These are phyloP conservation scores for Heterohyrax brucei DNA, from an alignment of 2,797 vertebrate genomes.

Conservation along the genomic window DNA sequence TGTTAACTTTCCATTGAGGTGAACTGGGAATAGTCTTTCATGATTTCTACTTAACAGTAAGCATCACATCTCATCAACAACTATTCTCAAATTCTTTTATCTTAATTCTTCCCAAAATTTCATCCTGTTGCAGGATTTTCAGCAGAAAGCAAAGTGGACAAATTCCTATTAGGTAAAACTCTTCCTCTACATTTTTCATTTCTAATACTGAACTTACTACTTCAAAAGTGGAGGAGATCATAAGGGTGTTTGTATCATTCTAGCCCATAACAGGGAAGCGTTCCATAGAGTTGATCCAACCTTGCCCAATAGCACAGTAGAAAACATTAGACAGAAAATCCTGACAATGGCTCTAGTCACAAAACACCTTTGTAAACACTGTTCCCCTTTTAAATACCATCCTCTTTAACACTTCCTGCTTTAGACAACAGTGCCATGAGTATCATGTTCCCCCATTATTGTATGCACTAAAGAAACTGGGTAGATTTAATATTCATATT, in stretches of 20 bases:
- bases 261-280: constrained; percentile 59
- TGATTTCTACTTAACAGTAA: constrained; percentile 80
- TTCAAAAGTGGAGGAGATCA: constrained; percentile 79
- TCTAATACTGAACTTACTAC: constrained; percentile 79
- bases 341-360: constrained; percentile 45
- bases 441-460: background rate
- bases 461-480: background rate
- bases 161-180: constrained; percentile 82
- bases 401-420: constrained; percentile 8
- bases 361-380: constrained; percentile 67
- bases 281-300: constrained; percentile 74
- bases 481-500: background rate
- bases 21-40: constrained; percentile 75
- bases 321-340: constrained; percentile 46
- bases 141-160: constrained; percentile 79
- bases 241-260: constrained; percentile 74
- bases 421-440: background rate
- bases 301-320: constrained; percentile 11
- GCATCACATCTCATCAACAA: constrained; percentile 76
- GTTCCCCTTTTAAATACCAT: constrained; percentile 35
- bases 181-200: constrained; percentile 68
- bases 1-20: constrained; percentile 79
- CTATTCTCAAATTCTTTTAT: constrained; percentile 85
- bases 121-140: constrained; percentile 72
- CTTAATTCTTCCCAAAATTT: constrained; percentile 80